Evolutionary conservation across 2,797 vertebrate genomes (phyloP).

Genomic region (Acestrorhynchus altus): DNA sequence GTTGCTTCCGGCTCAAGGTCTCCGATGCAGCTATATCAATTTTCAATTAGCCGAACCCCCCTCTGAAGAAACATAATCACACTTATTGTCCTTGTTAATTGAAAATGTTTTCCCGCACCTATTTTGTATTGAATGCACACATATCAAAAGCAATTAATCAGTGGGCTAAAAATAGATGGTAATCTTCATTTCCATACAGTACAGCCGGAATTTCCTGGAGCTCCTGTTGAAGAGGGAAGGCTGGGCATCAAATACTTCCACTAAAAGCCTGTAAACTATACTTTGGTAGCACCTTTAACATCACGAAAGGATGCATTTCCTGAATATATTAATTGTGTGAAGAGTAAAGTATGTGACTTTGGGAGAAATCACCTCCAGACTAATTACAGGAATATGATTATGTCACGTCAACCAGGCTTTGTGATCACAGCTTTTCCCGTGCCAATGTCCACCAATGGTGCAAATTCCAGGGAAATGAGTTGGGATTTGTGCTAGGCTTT

Average conservation of each 20-base stretch:
- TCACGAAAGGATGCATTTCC: too few relatives aligned
- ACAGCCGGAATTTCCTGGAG: constrained; percentile 9
- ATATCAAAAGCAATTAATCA: constrained; percentile 44
- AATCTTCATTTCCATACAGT: constrained; percentile 59
- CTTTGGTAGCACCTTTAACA: constrained; percentile 40
- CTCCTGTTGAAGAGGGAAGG: constrained; percentile 40
- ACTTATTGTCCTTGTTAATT: constrained; percentile 57
- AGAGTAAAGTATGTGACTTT: too few relatives aligned
- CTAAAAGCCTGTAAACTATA: constrained; percentile 44
- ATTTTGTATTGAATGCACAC: constrained; percentile 1
- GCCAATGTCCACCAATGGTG: too few relatives aligned
- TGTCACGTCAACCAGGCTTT: too few relatives aligned
- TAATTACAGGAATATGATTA: too few relatives aligned
- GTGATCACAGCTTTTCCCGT: too few relatives aligned
- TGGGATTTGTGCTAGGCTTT: too few relatives aligned
- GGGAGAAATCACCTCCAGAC: too few relatives aligned
- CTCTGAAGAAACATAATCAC: constrained; percentile 52
- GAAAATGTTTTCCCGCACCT: constrained; percentile 49
- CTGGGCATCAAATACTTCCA: constrained; percentile 41
- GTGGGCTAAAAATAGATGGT: constrained; percentile 36
- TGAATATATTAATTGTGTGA: too few relatives aligned
- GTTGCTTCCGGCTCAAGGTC: constrained; percentile 34
- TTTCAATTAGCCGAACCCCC: constrained; percentile 61
- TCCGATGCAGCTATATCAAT: constrained; percentile 41
- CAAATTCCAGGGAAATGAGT: too few relatives aligned